Conservation (phyloP, 1,140 invertebrate species). For the Amphibalanus amphitrite region DNA sequence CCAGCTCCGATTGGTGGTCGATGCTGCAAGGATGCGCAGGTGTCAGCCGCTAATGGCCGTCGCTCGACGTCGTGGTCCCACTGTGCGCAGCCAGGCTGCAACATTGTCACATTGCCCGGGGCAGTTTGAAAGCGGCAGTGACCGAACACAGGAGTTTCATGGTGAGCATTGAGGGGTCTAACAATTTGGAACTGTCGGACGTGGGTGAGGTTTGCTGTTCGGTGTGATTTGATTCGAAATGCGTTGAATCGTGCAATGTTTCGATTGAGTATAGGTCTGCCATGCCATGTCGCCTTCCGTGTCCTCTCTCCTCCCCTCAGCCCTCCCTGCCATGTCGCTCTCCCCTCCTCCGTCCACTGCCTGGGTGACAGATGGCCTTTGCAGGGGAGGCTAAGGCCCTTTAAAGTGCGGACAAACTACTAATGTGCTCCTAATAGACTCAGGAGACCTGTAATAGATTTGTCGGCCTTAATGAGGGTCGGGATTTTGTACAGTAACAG, state of each 20-base stretch:
- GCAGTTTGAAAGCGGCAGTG: too few species aligned
- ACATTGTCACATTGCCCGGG: not conserved
- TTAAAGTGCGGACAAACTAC: slow-evolving; percentile 1
- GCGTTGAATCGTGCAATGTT: too few species aligned
- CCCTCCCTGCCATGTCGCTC: too few species aligned
- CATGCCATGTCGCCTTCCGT: too few species aligned
- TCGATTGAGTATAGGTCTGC: too few species aligned
- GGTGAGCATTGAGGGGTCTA: too few species aligned
- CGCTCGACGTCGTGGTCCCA: not conserved
- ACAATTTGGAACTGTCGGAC: too few species aligned
- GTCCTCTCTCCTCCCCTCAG: too few species aligned
- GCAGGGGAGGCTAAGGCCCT: not conserved
- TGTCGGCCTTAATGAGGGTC: not conserved
- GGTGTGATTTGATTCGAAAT: too few species aligned
- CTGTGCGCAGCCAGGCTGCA: not conserved
- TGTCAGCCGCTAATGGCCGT: not conserved
- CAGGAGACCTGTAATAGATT: not conserved
- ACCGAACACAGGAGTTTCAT: too few species aligned
- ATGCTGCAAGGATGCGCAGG: slow-evolving; percentile 1
- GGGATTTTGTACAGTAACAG: not conserved
- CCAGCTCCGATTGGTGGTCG: not conserved
- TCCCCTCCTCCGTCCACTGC: too few species aligned
- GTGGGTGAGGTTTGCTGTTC: too few species aligned
- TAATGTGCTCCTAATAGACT: slow-evolving; percentile 1
- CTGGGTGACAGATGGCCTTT: not conserved